phyloP scores from a whole-genome alignment of 2,888 invertebrate genomes.

The Meiosimyza decipiens region DNA sequence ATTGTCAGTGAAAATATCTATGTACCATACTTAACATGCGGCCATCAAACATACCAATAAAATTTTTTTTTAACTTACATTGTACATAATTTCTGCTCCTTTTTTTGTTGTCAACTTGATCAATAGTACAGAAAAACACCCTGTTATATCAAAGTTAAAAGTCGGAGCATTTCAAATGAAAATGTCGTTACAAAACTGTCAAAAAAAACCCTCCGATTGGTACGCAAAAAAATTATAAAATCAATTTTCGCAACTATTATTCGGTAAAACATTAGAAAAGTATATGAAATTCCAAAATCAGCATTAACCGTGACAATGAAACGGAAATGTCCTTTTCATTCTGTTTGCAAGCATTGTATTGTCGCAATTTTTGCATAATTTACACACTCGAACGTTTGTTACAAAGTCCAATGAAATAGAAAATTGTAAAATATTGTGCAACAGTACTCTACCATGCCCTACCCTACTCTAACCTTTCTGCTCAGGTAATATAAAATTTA shows the following conservation, averaged over 20 bases:
- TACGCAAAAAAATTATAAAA: constrained; percentile 10
- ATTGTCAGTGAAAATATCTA: constrained; percentile 48
- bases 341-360: not conserved
- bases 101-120: constrained; percentile 1
- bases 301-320: constrained; percentile 30
- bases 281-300: constrained; percentile 12
- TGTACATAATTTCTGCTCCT: not conserved
- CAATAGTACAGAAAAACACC: constrained; percentile 16
- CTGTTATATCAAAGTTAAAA: constrained; percentile 1
- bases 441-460: not conserved
- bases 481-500: not conserved
- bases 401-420: constrained; percentile 22
- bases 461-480: not conserved
- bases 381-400: constrained; percentile 21
- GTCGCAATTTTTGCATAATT: constrained; percentile 31
- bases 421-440: constrained; percentile 23
- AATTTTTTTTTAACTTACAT: no score
- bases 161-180: constrained; percentile 27
- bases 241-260: constrained; percentile 15
- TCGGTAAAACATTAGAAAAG: constrained; percentile 15
- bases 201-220: constrained; percentile 20
- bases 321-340: constrained; percentile 6
- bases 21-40: constrained; percentile 49
- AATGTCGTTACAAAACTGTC: constrained; percentile 39
- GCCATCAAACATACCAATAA: constrained; percentile 18